Conservation (phyloP, 2,797 vertebrate species). For the Pseudochirops corinnae region DNA sequence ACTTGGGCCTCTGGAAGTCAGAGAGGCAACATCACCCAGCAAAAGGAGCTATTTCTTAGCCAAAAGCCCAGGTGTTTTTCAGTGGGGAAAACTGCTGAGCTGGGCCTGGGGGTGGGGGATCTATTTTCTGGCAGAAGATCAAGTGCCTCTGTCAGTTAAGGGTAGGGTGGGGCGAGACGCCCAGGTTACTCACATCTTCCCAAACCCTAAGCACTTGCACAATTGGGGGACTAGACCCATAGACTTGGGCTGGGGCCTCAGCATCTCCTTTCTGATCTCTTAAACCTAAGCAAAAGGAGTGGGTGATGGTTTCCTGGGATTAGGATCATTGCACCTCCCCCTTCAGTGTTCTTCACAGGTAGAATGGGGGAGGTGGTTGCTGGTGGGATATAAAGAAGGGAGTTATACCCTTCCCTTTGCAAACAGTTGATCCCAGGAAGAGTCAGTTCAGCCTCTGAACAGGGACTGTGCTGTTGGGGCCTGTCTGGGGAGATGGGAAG, state of each 20-base stretch:
- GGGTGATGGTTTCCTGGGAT: not conserved
- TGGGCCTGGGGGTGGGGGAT: constrained; percentile 31
- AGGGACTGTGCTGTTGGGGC: constrained; percentile 75
- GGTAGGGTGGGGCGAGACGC: constrained; percentile 54
- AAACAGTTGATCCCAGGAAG: constrained; percentile 51
- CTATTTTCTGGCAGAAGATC: constrained; percentile 57
- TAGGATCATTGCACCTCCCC: not conserved
- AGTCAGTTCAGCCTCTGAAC: constrained; percentile 51
- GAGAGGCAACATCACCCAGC: constrained; percentile 12
- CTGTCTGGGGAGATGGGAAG: constrained; percentile 75
- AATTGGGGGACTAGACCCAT: constrained; percentile 50
- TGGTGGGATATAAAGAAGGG: not conserved
- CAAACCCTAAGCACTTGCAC: constrained; percentile 28
- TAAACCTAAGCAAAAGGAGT: not conserved
- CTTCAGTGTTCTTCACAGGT: not conserved
- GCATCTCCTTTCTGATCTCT: constrained; percentile 43
- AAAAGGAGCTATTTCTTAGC: constrained; percentile 13
- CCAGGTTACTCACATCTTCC: constrained; percentile 70
- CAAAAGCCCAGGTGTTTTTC: constrained; percentile 16
- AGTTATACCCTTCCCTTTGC: not conserved
- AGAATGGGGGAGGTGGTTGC: not conserved
- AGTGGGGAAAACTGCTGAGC: constrained; percentile 55
- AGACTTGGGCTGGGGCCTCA: constrained; percentile 47
- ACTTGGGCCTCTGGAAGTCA: not conserved
- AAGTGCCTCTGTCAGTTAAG: constrained; percentile 56